Evolutionary conservation across 2,113 vertebrate species (phyloP).

Genomic region (Phrynosoma platyrhinos): DNA sequence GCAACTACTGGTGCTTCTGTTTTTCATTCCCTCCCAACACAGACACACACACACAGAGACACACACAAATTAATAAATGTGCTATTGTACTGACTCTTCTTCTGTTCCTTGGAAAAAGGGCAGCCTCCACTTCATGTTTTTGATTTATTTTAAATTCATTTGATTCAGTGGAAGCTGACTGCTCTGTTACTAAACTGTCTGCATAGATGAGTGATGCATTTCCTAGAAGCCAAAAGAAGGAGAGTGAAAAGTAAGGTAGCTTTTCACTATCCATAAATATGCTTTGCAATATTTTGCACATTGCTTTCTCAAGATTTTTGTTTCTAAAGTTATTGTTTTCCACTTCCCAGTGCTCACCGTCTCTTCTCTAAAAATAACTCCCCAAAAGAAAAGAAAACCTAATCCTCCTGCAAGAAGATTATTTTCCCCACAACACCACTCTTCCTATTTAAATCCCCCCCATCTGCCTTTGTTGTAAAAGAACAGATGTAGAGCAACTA

Average conservation of each 20-base stretch:
- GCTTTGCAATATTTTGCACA: background rate
- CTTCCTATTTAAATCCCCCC: background rate
- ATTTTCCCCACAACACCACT: background rate
- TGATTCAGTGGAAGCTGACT: background rate
- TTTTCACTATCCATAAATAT: too few species aligned
- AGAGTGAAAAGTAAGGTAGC: background rate
- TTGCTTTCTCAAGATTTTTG: background rate
- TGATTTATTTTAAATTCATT: too few species aligned
- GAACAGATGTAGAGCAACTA: too few species aligned
- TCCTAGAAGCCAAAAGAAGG: background rate
- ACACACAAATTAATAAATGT: too few species aligned
- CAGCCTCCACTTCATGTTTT: background rate
- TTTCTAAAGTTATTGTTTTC: background rate
- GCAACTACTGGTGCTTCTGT: too few species aligned
- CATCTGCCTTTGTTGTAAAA: background rate
- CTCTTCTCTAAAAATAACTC: background rate
- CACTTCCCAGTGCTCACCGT: background rate
- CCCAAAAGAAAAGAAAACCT: background rate
- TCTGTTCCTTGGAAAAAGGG: background rate
- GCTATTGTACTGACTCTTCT: too few species aligned
- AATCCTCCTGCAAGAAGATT: background rate
- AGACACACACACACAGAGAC: too few species aligned
- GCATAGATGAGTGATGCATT: background rate
- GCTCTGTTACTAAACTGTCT: background rate
- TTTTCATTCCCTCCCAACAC: background rate